Base-by-base conservation (phyloP, 2,113 vertebrate species). In the Prolemur simus region DNA sequence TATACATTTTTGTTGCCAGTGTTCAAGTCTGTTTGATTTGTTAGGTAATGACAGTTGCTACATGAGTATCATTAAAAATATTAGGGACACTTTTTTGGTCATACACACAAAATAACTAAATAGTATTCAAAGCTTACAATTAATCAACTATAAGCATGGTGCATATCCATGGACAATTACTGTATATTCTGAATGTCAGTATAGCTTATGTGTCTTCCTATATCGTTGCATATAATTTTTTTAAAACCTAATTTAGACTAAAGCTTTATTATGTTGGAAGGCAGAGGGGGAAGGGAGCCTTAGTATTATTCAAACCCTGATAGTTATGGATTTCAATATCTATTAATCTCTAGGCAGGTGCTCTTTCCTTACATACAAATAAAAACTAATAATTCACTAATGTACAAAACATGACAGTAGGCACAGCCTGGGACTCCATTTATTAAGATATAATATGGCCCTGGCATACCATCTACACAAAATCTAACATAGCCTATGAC, bases 91-190 rank as follows among this genome's bases (percentile, higher is more conserved):
- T 76, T 58, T 87, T 96, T 97, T 95, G 87, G 96, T 97, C 83
- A 97, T 89, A 91, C 93, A 84, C 89, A 89, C 66, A 23, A 97
- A 98, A 97, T 45, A 97, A 85, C 89, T 73, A 98, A 98, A 97
- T 91, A 94, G 2, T 87, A 97, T 97, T 98, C 86, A 96, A 96
- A 93, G 82, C 74, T 98, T 90, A 93, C 11, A 81, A 91, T 96
- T 64, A 94, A 95, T 90, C 71, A 96, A 45, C 66, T 96, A 92
- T 83, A 98, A 98, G 95, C 82, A 95, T 39, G 86, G 63, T 82
- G 45, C 88, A 89, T 96, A 89, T 87, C 91, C 87, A 92, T 92
- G 92, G 96, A 95, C 93, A 97, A 97, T 98, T 97, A 97, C 60
- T 95, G n/a, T 56, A 77, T 92, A 66, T 92, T 96, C 2, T 10